These are phyloP conservation scores for Bubo blakistoni DNA, from an alignment of 2,113 vertebrate species.

Conservation along the genomic window DNA sequence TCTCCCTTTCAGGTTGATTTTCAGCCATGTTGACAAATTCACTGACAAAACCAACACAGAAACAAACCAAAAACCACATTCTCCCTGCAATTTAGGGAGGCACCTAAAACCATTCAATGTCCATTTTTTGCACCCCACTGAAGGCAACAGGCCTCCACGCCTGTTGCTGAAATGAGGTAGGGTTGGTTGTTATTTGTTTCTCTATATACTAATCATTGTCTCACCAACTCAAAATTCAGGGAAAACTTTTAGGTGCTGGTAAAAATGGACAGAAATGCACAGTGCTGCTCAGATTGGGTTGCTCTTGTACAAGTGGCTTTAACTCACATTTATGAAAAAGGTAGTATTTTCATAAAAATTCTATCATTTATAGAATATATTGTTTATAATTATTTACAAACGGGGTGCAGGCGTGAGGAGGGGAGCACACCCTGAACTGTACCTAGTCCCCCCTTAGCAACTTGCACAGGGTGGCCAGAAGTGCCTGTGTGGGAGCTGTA, in stretches of 20 bases:
- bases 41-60: background rate
- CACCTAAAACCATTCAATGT: background rate
- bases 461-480: background rate
- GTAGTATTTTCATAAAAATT: background rate
- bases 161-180: background rate
- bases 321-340: background rate
- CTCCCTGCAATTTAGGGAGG: background rate
- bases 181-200: background rate
- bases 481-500: background rate
- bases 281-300: background rate
- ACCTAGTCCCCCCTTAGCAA: background rate
- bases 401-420: background rate
- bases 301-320: background rate
- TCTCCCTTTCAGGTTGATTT: background rate
- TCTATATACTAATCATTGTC: background rate
- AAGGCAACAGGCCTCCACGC: accelerated
- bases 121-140: background rate
- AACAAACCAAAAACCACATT: background rate
- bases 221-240: background rate
- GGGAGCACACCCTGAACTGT: background rate
- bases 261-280: background rate
- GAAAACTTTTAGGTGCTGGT: background rate
- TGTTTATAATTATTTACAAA: background rate
- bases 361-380: background rate
- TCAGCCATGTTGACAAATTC: background rate